Percentiles rank a stretch among this genome's conserved stretches.
These are phyloP conservation scores for Dynastes hyllus DNA, from an alignment of 2,888 invertebrate species.

Conservation along the genomic window DNA sequence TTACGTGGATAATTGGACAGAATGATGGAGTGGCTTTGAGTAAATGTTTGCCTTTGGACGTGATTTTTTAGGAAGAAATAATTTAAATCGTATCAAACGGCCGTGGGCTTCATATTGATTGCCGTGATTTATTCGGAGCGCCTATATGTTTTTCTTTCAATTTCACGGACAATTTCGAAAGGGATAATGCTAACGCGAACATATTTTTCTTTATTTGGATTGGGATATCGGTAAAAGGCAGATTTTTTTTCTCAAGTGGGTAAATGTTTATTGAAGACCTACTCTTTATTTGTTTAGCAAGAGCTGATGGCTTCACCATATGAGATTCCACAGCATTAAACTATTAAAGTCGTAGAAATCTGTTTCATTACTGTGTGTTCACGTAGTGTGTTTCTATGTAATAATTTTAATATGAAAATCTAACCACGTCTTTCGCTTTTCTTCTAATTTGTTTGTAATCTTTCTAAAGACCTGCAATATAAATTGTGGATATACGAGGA, in stretches of 20 bases:
- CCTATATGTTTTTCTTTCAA: constrained; percentile 13
- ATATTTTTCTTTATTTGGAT: constrained; percentile 10
- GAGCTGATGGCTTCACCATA: neutral
- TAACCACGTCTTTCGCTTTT: no score
- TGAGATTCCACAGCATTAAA: no score
- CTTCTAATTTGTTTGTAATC: no score
- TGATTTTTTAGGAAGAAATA: constrained; percentile 43
- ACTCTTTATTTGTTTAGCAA: neutral
- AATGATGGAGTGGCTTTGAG: constrained; percentile 45
- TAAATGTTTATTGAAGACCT: constrained; percentile 11
- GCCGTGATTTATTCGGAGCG: constrained; percentile 34
- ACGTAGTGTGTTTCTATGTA: no score
- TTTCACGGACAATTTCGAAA: constrained; percentile 32
- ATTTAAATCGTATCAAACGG: constrained; percentile 38
- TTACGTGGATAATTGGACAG: constrained; percentile 41
- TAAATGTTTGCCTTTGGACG: constrained; percentile 46
- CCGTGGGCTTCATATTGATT: constrained; percentile 34
- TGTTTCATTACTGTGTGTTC: no score
- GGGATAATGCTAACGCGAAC: constrained; percentile 1
- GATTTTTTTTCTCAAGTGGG: neutral
- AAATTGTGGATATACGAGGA: no score
- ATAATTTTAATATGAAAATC: no score
- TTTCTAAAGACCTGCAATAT: no score
- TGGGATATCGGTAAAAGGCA: neutral
- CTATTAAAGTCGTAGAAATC: no score